Evolutionary conservation across 1,140 invertebrate species (phyloP), one percentile per base, ranked within the genome.

Genomic region (Pogonus chalceus): DNA sequence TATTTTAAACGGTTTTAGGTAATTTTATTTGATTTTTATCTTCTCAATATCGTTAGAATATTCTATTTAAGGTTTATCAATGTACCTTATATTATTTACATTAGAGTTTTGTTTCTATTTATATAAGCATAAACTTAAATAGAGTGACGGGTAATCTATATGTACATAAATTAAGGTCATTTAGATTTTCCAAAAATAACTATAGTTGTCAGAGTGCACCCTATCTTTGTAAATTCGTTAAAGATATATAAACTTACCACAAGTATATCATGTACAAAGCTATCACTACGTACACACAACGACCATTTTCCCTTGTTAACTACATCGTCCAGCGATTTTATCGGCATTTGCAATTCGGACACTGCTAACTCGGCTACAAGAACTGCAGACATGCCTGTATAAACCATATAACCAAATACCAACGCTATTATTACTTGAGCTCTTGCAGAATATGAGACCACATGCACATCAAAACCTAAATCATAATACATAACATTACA

Each of bases 241-340:
- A 46, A 2, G 20, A 10, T 14, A 55, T 20, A 16, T 12, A 2
- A 9, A 55, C 57, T 57, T 58, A 67, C 65, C 26, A 62, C 57
- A 35, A 67, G 65, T 57, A 60, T 60, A 49, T 66, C 63, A 49
- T 64, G 67, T 14, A 68, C 64, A 39, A 66, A 66, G n/a, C 65
- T 65, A 18, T 60, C 60, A 20, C 56, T 63, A 20, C 66, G 58
- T 16, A 68, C 7, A 53, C 66, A 68, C 16, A 68, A 49, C 20
- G 60, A 60, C 48, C 63, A 56, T 20, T 53, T 60, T 21, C 46
- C 52, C 39, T 58, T 59, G 1, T 50, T 31, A 1, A 31, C 21
- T 16, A 68, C 51, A 10, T 66, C 64, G 10, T 59, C 43, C 1
- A 68, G 20, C 7, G 55, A 52, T 23, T 46, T 52, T 49, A 67